Percentiles rank a stretch among this genome's conserved stretches.
Conservation (phyloP, 2,888 invertebrate species). For the Netelia inedita region DNA sequence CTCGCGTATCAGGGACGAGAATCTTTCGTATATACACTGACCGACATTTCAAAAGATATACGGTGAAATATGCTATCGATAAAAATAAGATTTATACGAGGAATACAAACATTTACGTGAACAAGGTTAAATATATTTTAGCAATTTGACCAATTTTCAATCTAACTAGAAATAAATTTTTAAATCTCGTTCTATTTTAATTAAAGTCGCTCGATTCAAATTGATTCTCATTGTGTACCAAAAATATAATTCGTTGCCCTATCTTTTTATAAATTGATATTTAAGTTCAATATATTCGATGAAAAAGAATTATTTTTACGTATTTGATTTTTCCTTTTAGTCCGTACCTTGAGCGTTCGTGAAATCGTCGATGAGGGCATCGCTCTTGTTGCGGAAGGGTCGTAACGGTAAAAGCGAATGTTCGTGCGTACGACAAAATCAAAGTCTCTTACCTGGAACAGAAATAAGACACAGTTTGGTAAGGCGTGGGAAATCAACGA, state of each 20-base stretch:
- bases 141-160: too few relatives aligned
- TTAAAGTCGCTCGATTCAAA: too few relatives aligned
- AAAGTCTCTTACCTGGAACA: constrained; percentile 70
- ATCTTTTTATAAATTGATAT: too few relatives aligned
- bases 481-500: constrained; percentile 57
- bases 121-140: too few relatives aligned
- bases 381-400: constrained; percentile 37
- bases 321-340: neutral
- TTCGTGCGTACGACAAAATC: constrained; percentile 27
- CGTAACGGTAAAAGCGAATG: constrained; percentile 39
- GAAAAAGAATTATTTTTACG: neutral
- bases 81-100: too few relatives aligned
- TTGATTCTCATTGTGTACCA: too few relatives aligned
- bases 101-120: too few relatives aligned
- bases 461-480: constrained; percentile 55
- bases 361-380: neutral
- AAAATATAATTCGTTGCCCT: too few relatives aligned
- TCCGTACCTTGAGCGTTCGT: constrained; percentile 34
- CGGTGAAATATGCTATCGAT: neutral
- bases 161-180: too few relatives aligned
- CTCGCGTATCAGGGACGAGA: neutral
- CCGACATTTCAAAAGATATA: constrained; percentile 43
- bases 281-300: too few relatives aligned
- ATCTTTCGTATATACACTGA: constrained; percentile 41
- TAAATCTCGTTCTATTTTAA: too few relatives aligned